These are phyloP conservation scores for Sebastes nivosus DNA, from an alignment of 2,797 vertebrate species.

Conservation along the genomic window DNA sequence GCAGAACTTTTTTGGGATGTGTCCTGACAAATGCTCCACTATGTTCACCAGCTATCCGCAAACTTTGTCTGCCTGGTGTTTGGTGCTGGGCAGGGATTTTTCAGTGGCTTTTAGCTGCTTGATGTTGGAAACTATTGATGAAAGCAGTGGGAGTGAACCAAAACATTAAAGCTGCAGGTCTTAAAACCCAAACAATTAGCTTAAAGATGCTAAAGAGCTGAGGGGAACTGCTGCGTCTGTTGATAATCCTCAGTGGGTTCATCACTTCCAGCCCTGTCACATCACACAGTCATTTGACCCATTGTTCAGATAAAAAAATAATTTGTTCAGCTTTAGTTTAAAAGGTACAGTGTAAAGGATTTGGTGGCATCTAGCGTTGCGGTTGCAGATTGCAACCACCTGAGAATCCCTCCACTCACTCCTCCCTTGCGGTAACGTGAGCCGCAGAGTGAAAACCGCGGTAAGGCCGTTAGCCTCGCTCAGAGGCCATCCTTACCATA, in stretches of 20 bases:
- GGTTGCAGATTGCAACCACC: too few relatives aligned
- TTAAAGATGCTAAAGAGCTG: background rate
- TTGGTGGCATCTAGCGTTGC: too few relatives aligned
- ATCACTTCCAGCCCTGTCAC: background rate
- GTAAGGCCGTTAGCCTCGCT: too few relatives aligned
- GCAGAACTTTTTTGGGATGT: background rate
- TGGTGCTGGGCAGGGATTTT: background rate
- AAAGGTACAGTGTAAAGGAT: too few relatives aligned
- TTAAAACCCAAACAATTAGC: background rate
- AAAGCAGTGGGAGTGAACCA: background rate
- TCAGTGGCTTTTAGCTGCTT: background rate
- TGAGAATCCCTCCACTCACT: too few relatives aligned
- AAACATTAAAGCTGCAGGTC: background rate
- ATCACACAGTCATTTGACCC: background rate
- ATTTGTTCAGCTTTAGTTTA: background rate
- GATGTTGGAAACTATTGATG: background rate
- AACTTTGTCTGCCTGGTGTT: background rate
- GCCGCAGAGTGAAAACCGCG: too few relatives aligned
- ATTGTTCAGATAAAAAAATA: background rate
- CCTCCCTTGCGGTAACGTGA: too few relatives aligned
- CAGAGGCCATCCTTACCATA: too few relatives aligned
- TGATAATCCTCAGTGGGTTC: background rate
- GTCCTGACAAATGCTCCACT: background rate
- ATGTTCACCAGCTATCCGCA: too few relatives aligned
- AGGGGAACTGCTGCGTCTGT: background rate